Evolutionary conservation across 2,113 vertebrate species (phyloP), one percentile per base, ranked within the genome.

Genomic region (Proterorhinus semilunaris): DNA sequence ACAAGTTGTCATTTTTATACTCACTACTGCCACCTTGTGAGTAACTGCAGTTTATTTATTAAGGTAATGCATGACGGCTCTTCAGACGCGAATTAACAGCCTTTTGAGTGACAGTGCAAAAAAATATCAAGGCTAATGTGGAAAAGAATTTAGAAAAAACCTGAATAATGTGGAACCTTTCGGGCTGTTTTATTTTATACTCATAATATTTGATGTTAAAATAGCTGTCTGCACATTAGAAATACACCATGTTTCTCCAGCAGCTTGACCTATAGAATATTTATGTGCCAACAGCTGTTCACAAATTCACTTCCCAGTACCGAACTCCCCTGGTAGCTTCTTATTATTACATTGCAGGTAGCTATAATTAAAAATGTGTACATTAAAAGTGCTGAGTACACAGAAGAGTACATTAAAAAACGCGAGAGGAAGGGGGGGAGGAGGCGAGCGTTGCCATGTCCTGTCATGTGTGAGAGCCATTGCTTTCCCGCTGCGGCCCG

Each of bases 381-480:
- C 27, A 36, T 5, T 36, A 36, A 3, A 72, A 75, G 13, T 52
- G 71, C 72, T 80, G 71, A 69, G 12, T 51, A n/a, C 42, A 42
- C 71, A 73, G 51, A 70, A 55, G 9, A 55, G 53, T 55, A 21
- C 53, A 55, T 21, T 55, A 76, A 62, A 17, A 45, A 8, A 61
- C 10, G 7, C 68, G 47, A 47, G 49, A 53, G 43, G 6, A 6
- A 16, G 65, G 48, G 49, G 51, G 12, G 65, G 27, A 36, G 36
- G 44, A 10, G 63, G 65, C 48, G 63, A 59, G n/a, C 51, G 59
- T 71, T 65, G 43, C 58, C 11, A 65, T 78, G 52, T 75, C 74
- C 68, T 55, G 64, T 67, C 79, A 75, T 85, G 82, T 80, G 76
- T 76, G 64, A 75, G 66, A 80, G 54, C 78, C 47, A 43, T 69